phyloP scores from a whole-genome alignment of 64 coral and sea anemone species.

The Pachyseris speciosa region DNA sequence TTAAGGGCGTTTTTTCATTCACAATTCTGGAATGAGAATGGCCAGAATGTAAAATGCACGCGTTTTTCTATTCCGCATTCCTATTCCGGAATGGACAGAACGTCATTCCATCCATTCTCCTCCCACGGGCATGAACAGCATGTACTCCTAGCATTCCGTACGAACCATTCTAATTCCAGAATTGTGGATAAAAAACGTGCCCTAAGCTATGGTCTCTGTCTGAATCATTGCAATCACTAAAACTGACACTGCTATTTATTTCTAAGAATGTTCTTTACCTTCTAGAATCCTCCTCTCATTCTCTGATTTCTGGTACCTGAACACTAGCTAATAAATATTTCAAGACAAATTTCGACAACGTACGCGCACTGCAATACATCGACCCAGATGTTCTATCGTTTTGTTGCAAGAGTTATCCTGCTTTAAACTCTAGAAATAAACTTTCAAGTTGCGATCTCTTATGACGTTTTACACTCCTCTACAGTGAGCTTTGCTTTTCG shows the following conservation, averaged over 20 bases:
- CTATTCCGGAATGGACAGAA: too few relatives aligned
- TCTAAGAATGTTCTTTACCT: neutral
- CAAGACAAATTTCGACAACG: neutral
- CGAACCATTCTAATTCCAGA: too few relatives aligned
- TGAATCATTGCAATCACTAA: too few relatives aligned
- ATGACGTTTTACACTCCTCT: neutral
- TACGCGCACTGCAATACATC: neutral
- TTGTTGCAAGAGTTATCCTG: neutral
- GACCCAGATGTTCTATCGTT: neutral
- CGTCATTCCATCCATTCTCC: too few relatives aligned
- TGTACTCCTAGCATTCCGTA: too few relatives aligned
- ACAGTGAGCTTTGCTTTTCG: neutral
- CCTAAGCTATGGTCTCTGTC: too few relatives aligned
- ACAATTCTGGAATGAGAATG: too few relatives aligned
- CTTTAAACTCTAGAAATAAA: neutral
- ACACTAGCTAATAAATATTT: conserved; percentile 46
- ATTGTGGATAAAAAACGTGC: too few relatives aligned
- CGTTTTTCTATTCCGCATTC: too few relatives aligned
- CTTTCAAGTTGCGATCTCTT: neutral
- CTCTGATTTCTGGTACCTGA: neutral
- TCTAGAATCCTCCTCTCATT: neutral
- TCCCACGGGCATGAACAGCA: too few relatives aligned
- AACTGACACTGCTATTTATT: neutral
- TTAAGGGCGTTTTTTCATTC: too few relatives aligned
- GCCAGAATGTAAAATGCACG: too few relatives aligned